Evolutionary conservation across 2,113 vertebrate species (phyloP), one percentile per base, ranked within the genome.

Genomic region (Eubucco bourcierii): DNA sequence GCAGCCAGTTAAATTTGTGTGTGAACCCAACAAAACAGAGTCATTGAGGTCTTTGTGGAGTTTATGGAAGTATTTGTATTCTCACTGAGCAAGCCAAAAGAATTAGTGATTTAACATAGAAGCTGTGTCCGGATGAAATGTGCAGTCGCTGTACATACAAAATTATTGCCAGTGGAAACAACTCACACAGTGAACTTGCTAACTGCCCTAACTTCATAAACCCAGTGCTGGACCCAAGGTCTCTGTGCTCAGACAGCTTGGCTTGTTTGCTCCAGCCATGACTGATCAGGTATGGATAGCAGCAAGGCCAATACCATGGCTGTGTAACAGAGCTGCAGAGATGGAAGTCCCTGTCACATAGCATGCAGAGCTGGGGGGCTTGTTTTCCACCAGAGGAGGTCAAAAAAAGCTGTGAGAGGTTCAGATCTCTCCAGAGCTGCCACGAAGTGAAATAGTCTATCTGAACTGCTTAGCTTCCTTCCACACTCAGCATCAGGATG

Each of bases 111-210:
- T 93, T 71, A 74, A 83, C 46, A 41, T 66, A 77, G 92, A 90
- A 89, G 79, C 58, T 65, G 83, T 29, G n/a, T 68, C 90, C 80
- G 41, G 59, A 90, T 65, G 53, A 88, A 91, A 91, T 15, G 6
- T 88, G 60, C 31, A 72, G 80, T 78, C 83, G 34, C 88, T 94
- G 77, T 34, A 44, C 44, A 90, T 68, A 95, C 94, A 84, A 80
- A 91, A 85, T 16, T 65, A 53, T 7, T 95, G 93, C 94, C 95
- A 95, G 92, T 27, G 65, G 92, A 95, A 95, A 96, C 93, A 96
- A 29, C 73, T 90, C 68, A 15, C 31, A 58, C 47, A 37, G 80
- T 28, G 83, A 88, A 94, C 25, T n/a, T 68, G 70, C 58, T 88
- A 95, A 95, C 90, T 88, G 58, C 90, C 59, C 34, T 31, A 58